Evolutionary conservation across 2,797 vertebrate genomes (phyloP), one percentile per base, ranked within the genome.

Genomic region (Prionace glauca): DNA sequence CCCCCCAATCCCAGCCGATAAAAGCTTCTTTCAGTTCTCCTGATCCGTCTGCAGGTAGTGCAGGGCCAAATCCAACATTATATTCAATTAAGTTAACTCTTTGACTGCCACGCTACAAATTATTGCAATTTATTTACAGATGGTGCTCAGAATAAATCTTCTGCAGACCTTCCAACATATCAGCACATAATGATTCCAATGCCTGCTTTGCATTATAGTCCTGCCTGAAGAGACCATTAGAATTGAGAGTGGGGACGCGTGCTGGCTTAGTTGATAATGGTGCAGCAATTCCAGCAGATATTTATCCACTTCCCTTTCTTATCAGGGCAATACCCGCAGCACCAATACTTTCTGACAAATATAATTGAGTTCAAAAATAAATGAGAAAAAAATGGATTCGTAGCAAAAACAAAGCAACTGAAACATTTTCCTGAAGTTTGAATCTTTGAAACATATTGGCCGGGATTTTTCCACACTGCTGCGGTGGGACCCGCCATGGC

Each of bases 21-120:
- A 96, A 96, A 96, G 84, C 94, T 95, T 96, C 96, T 95, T 95
- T 96, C 74, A 95, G 29, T 86, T 94, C 96, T 94, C 60, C 95
- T 95, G 96, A 95, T 93, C 77, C 56, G 96, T 72, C 69, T 92
- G 60, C 91, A 92, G 94, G 72, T 41, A 79, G 12, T 62, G 12
- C 50, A 60, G 56, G 56, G 88, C 56, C 45, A 45, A 72, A 94
- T 94, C 45, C 36, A 65, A 84, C 81, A 67, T 91, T 91, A 36
- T 91, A 69, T 18, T 69, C 16, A 18, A 56, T 88, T n/a, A 12
- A 88, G 32, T 74, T 74, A 94, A 74, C 93, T 50, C 26, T 71
- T 94, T 94, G 36, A 50, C 69, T 50, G 36, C 69, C 24, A 67
- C 24, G 56, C 26, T 90, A n/a, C 50, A 60, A 90, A 90, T 18